Evolutionary conservation across 2,113 vertebrate species (phyloP), one percentile per base, ranked within the genome.

Genomic region (Ceyx cyanopectus): DNA sequence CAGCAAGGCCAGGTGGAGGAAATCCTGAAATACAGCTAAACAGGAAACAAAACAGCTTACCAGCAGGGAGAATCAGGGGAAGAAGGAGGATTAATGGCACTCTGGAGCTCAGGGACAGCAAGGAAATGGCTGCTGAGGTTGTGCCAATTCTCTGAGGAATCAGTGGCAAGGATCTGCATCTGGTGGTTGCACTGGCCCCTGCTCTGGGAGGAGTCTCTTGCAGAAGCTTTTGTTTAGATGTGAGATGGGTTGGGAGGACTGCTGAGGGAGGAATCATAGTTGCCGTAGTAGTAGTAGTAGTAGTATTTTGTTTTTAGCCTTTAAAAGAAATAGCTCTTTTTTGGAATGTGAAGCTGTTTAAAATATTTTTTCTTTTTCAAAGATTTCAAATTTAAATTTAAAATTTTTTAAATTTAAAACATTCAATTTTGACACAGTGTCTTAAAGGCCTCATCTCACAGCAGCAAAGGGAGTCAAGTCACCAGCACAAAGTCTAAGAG

Each of bases 121-220:
- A 27, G 45, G 66, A 86, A 93, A 74, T n/a, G 23, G 46, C 32
- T 90, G 37, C 50, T 75, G 37, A 81, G 5, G 22, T 37, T 27
- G 11, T 41, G 29, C 37, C 32, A 30, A 14, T 69, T 80, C 22
- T 66, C 37, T 53, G 40, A 68, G 62, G 30, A 77, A 32, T 8
- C 4, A 2, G 0, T 1, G 18, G 15, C 24, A 72, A 81, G 86
- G 65, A 27, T 4, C 5, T 73, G 29, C 0, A 0, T 40, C 37
- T 43, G 20, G 32, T 50, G 13, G 30, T 54, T 2, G 0, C 48
- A 34, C 30, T 37, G 34, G 56, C 37, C 27, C 13, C 27, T 68
- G 2, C 34, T 51, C 23, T 57, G 26, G 24, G n/a, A 78, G n/a
- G 4, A 89, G 13, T 40, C 26, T 72, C 53, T 85, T 51, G 48